Percentiles rank a stretch among this genome's conserved stretches.
These are phyloP conservation scores for Sphenodon punctatus DNA, from an alignment of 2,797 vertebrate genomes.

Conservation along the genomic window DNA sequence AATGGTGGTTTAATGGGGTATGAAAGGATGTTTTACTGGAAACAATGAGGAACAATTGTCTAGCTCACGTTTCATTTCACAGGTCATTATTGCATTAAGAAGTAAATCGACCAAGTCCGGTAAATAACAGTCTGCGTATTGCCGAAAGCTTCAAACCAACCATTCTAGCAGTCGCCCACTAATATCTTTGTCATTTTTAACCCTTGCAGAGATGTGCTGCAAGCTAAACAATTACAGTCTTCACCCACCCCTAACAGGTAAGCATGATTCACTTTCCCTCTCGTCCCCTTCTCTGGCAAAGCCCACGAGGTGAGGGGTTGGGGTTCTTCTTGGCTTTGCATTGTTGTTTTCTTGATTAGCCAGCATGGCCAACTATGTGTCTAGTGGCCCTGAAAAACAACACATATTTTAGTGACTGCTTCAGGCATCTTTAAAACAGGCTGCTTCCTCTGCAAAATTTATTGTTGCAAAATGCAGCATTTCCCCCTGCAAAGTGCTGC, in stretches of 20 bases:
- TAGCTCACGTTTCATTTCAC: conserved; percentile 86
- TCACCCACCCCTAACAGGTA: conserved; percentile 78
- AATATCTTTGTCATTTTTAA: conserved; percentile 81
- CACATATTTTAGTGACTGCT: conserved; percentile 72
- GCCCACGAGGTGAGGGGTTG: conserved; percentile 55
- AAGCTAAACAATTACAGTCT: conserved; percentile 78
- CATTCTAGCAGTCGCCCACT: conserved; percentile 73
- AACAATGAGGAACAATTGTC: conserved; percentile 86
- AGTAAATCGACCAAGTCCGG: conserved; percentile 86
- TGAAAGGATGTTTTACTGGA: conserved; percentile 84
- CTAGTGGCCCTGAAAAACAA: conserved; percentile 79
- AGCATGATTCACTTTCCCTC: conserved; percentile 77
- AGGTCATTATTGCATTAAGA: conserved; percentile 89
- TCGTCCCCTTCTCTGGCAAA: conserved; percentile 65
- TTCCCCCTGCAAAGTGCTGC: conserved; percentile 67
- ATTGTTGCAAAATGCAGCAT: conserved; percentile 72
- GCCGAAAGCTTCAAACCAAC: conserved; percentile 79
- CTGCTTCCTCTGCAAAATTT: conserved; percentile 81
- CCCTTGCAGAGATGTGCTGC: conserved; percentile 77
- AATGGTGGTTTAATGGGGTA: conserved; percentile 85
- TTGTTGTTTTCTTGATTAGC: conserved; percentile 78
- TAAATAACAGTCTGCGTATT: conserved; percentile 83
- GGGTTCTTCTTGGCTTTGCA: conserved; percentile 60
- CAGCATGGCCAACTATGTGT: conserved; percentile 69
- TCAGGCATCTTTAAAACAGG: conserved; percentile 77